Evolutionary conservation across 1,140 invertebrate genomes (phyloP).

Genomic region (Drosophila aff.): DNA sequence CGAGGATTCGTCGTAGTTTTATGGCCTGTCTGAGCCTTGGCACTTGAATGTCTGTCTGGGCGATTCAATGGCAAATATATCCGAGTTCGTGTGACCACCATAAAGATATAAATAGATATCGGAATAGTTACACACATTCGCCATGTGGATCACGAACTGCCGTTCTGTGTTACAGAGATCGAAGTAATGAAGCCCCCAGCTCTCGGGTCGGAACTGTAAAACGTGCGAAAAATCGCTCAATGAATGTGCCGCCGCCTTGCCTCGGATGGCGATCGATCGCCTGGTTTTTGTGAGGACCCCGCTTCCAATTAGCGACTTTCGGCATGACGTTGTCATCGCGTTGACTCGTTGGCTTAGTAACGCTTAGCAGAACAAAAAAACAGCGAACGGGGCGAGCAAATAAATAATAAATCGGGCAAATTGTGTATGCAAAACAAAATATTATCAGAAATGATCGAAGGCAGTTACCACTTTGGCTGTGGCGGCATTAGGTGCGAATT

Average conservation of each 20-base stretch:
- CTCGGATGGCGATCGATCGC: constrained; percentile 30
- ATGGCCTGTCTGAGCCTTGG: constrained; percentile 39
- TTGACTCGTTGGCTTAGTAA: constrained; percentile 46
- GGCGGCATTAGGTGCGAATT: constrained; percentile 67
- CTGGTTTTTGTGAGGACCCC: constrained; percentile 42
- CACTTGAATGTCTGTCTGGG: constrained; percentile 25
- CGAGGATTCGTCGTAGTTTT: background rate
- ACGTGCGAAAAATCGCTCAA: constrained; percentile 68
- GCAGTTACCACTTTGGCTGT: constrained; percentile 54
- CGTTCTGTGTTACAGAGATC: constrained; percentile 31
- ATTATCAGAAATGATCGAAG: constrained; percentile 73
- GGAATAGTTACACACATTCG: constrained; percentile 39
- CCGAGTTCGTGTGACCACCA: constrained; percentile 23
- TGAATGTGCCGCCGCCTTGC: constrained; percentile 51
- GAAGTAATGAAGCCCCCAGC: constrained; percentile 3
- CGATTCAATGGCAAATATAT: constrained; percentile 38
- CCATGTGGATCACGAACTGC: constrained; percentile 63
- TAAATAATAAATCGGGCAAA: constrained; percentile 62
- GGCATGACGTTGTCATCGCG: constrained; percentile 54
- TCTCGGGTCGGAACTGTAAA: constrained; percentile 28
- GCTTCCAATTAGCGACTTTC: constrained; percentile 70
- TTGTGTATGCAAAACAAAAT: constrained; percentile 75
- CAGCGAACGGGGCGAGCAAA: constrained; percentile 33
- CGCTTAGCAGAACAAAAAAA: constrained; percentile 7
- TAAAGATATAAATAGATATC: constrained; percentile 53